A percentile compares a stretch with the other conserved stretches of the same genome.
phyloP scores from a whole-genome alignment of 2,888 invertebrate species.

The Napeogenes inachia region DNA sequence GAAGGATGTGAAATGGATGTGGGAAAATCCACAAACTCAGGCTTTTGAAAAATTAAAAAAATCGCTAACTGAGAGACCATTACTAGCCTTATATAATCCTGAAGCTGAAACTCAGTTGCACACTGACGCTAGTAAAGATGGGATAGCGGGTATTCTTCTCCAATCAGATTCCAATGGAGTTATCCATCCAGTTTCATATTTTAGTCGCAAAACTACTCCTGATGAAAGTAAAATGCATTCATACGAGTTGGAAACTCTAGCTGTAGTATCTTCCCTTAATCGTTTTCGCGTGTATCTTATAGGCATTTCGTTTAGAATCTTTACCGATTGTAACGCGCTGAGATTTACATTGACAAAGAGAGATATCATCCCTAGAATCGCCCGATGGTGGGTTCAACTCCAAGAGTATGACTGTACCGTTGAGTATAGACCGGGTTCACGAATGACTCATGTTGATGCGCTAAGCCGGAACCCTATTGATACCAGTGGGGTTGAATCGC shows the following conservation, averaged over 20 bases:
- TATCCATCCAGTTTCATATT: constrained; percentile 8
- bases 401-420: not conserved
- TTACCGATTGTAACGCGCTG: constrained; percentile 31
- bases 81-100: too few relatives aligned
- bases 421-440: not conserved
- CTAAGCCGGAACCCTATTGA: too few relatives aligned
- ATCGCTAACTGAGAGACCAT: too few relatives aligned
- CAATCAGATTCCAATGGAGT: too few relatives aligned
- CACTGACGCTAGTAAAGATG: too few relatives aligned
- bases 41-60: constrained; percentile 12
- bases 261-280: constrained; percentile 27
- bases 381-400: not conserved
- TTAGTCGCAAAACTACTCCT: constrained; percentile 23
- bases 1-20: constrained; percentile 21
- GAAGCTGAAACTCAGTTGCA: too few relatives aligned
- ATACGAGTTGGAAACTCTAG: constrained; percentile 29
- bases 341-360: constrained; percentile 19
- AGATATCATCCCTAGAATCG: not conserved
- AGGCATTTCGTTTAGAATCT: constrained; percentile 26
- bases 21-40: constrained; percentile 18
- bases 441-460: too few relatives aligned
- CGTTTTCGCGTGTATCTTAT: constrained; percentile 30
- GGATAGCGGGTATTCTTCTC: too few relatives aligned
- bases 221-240: constrained; percentile 15
- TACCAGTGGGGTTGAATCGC: too few relatives aligned